Evolutionary conservation across 2,797 vertebrate species (phyloP), one percentile per base, ranked within the genome.

Genomic region (Champsocephalus esox): DNA sequence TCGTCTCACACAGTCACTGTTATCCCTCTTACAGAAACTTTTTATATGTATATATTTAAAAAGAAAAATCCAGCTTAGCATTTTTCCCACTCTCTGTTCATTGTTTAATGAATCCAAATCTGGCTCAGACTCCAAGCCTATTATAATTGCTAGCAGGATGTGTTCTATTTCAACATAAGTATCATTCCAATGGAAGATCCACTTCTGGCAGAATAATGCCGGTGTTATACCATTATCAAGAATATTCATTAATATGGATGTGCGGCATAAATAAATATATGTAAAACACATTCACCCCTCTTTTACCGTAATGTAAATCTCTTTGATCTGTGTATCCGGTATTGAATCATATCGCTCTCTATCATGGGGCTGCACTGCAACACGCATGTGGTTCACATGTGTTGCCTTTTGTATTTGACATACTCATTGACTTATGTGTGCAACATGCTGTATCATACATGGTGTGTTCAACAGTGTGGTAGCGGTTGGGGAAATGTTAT

Each of bases 41-140:
- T 93, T 92, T 83, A 90, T 88, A 89, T 89, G 90, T 93, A 83
- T 92, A 88, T 88, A 80, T 89, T 77, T 63, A 58, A 69, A 84
- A 68, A 34, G 24, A 24, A 63, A 59, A 72, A 91, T 89, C 83
- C 90, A 90, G 88, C 90, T 92, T 91, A 91, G 92, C 89, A 90
- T 94, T 94, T 93, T 34, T 92, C 89, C 45, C 61, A 73, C 85
- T 83, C 88, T 91, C 81, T 84, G 92, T 94, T 95, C 93, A 95
- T 93, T 95, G 93, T 94, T 94, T 95, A 95, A 95, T 95, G 94
- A 95, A 93, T 93, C 92, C 89, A 94, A 93, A 94, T 94, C 93
- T 95, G 93, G 92, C 91, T 93, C 91, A 88, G 88, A 90, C 92
- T 94, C 89, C 89, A 89, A 92, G 90, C 89, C 86, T 93, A 92